These are phyloP conservation scores for Orientallactaga sibirica DNA, from an alignment of 2,797 vertebrate genomes.

Conservation along the genomic window DNA sequence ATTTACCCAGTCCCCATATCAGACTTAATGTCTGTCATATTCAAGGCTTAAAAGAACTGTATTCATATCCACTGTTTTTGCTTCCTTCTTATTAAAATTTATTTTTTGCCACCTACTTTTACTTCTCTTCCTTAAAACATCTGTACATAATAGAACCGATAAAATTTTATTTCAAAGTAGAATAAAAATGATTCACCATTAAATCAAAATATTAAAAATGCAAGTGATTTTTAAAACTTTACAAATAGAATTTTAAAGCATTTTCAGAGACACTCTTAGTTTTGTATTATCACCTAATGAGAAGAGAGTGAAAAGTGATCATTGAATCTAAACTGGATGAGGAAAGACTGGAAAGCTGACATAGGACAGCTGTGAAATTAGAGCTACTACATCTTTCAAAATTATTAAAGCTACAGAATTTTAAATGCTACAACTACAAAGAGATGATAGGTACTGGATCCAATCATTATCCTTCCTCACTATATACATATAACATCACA, in stretches of 20 bases:
- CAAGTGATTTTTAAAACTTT: slow-evolving; percentile 24
- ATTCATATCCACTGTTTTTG: slow-evolving; percentile 36
- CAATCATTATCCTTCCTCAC: not conserved
- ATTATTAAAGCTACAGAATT: not conserved
- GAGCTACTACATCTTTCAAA: not conserved
- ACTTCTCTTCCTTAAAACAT: not conserved
- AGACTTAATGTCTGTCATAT: slow-evolving; percentile 54
- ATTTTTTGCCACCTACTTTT: slow-evolving; percentile 39
- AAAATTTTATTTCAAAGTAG: slow-evolving; percentile 18
- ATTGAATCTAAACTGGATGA: not conserved
- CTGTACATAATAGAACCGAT: not conserved
- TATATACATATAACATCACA: no score
- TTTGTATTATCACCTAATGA: not conserved
- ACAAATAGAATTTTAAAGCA: not conserved
- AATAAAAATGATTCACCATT: slow-evolving; percentile 46
- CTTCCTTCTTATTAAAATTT: slow-evolving; percentile 40
- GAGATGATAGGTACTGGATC: no score
- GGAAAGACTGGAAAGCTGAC: not conserved
- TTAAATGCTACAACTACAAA: not conserved
- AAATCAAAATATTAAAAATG: slow-evolving; percentile 39
- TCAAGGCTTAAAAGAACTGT: slow-evolving; percentile 39
- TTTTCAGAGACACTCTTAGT: not conserved
- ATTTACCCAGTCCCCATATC: slow-evolving; percentile 40
- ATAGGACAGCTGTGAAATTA: not conserved
- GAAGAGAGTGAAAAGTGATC: not conserved